These are phyloP conservation scores for Fabriciana adippe DNA, from an alignment of 2,888 invertebrate genomes.

Conservation along the genomic window DNA sequence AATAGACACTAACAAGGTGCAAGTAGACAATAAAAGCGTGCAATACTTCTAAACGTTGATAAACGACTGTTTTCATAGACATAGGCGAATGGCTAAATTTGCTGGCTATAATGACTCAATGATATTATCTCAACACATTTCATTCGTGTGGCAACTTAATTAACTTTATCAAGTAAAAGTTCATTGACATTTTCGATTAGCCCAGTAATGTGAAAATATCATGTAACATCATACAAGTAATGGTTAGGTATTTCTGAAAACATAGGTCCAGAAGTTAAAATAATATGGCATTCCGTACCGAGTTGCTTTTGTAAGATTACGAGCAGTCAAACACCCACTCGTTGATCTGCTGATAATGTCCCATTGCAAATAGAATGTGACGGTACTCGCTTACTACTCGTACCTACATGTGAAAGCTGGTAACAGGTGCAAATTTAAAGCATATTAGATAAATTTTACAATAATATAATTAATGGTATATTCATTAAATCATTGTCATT, in stretches of 20 bases:
- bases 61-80: conserved; percentile 39
- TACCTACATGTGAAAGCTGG: conserved; percentile 72
- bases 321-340: conserved; percentile 39
- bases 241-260: conserved; percentile 6
- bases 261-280: neutral
- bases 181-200: conserved; percentile 18
- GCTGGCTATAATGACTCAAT: conserved; percentile 28
- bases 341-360: conserved; percentile 66
- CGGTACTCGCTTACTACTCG: conserved; percentile 55
- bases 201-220: conserved; percentile 9
- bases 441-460: conserved; percentile 57
- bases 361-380: conserved; percentile 50
- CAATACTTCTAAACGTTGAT: conserved; percentile 46
- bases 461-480: conserved; percentile 45
- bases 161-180: conserved; percentile 25
- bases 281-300: conserved; percentile 26
- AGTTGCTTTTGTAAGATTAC: conserved; percentile 32
- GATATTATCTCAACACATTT: conserved; percentile 19
- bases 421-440: conserved; percentile 65
- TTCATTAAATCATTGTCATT: conserved; percentile 39
- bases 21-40: conserved; percentile 50
- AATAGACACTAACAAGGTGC: conserved; percentile 55
- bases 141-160: conserved; percentile 18
- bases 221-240: conserved; percentile 5
- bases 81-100: conserved; percentile 34